These are phyloP conservation scores for Caerostris extrusa DNA, from an alignment of 1,140 invertebrate genomes.

Conservation along the genomic window DNA sequence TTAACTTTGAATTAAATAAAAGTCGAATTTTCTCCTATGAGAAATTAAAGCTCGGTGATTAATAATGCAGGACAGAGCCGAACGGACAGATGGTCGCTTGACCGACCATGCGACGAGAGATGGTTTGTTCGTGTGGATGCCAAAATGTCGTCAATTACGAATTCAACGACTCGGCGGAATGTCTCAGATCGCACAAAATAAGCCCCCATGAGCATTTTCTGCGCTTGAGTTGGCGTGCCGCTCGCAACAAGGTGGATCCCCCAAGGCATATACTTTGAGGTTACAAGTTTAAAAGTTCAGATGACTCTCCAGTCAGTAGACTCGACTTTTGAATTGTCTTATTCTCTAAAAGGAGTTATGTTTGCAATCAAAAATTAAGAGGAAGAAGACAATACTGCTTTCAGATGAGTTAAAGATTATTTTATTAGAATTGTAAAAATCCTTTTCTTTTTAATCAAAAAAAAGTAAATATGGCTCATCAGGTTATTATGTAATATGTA, in stretches of 20 bases:
- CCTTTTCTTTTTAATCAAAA: no score
- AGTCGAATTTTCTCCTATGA: not conserved
- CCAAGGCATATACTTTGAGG: slow-evolving; percentile 29
- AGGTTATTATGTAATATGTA: no score
- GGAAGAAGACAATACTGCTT: no score
- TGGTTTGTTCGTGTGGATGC: slow-evolving; percentile 46
- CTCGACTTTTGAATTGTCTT: not conserved
- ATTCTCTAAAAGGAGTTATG: not conserved
- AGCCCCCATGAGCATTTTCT: slow-evolving; percentile 32
- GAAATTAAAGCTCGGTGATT: not conserved
- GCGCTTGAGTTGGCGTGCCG: not conserved
- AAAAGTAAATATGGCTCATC: no score
- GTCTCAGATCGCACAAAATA: slow-evolving; percentile 33
- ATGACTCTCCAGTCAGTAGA: not conserved
- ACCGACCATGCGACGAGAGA: slow-evolving; percentile 39
- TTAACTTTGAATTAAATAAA: not conserved
- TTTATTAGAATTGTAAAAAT: no score
- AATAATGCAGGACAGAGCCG: not conserved
- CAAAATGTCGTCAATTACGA: slow-evolving; percentile 68
- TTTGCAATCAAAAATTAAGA: no score
- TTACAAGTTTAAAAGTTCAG: slow-evolving; percentile 51
- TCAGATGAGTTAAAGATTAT: no score
- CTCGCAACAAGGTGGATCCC: not conserved
- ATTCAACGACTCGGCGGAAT: slow-evolving; percentile 59
- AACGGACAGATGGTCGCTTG: slow-evolving; percentile 34